Percentiles rank a stretch among this genome's conserved stretches.
Evolutionary conservation across 2,888 invertebrate species (phyloP).

Genomic region (Apotomis capreana): DNA sequence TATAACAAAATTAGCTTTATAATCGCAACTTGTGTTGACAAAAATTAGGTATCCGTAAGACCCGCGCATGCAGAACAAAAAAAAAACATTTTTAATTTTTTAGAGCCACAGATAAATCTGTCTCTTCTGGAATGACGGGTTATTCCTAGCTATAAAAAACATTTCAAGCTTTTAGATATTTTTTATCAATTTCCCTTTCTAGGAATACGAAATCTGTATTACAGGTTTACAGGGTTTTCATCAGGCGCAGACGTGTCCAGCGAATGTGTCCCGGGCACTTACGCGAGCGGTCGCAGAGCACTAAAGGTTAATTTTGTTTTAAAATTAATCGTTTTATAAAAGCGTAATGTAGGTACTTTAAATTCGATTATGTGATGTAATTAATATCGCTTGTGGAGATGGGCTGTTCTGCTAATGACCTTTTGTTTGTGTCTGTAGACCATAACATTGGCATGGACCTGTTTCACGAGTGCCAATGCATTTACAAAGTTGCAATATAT

Average conservation of each 20-base stretch:
- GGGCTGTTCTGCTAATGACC: not conserved
- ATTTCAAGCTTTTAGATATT: too few species aligned
- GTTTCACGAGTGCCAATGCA: too few species aligned
- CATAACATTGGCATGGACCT: not conserved
- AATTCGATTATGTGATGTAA: conserved; percentile 33
- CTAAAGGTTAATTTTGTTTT: conserved; percentile 57
- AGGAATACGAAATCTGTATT: not conserved
- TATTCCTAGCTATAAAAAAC: too few species aligned
- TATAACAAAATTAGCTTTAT: too few species aligned
- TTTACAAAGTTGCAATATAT: too few species aligned
- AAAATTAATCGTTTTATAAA: conserved; percentile 39
- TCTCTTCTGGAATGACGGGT: too few species aligned
- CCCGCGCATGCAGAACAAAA: too few species aligned
- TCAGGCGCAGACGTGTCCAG: not conserved
- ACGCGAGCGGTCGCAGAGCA: conserved; percentile 47
- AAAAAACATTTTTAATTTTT: too few species aligned
- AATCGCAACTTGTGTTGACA: too few species aligned
- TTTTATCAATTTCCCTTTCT: too few species aligned
- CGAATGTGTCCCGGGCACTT: conserved; percentile 43
- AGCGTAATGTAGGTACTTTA: conserved; percentile 37
- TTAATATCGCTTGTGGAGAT: conserved; percentile 6
- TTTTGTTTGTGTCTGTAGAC: conserved; percentile 1
- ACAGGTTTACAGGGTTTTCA: conserved; percentile 8
- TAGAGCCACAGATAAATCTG: too few species aligned
- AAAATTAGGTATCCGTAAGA: too few species aligned